Evolutionary conservation across 2,888 invertebrate genomes (phyloP).

Genomic region (Ptycholaimellus sp.): DNA sequence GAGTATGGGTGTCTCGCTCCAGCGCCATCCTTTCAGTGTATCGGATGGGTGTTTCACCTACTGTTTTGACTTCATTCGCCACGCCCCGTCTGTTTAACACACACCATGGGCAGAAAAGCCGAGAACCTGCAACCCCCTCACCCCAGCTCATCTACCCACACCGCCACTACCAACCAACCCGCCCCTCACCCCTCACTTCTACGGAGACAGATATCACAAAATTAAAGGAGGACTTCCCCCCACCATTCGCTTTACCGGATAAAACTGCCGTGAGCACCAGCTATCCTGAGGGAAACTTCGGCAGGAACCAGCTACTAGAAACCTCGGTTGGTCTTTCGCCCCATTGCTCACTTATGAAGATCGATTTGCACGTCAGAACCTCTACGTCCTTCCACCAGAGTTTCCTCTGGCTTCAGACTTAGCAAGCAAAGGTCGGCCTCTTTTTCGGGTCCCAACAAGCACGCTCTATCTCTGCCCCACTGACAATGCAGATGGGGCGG

Average conservation of each 20-base stretch:
- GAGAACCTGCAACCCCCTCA: constrained; percentile 42
- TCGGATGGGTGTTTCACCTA: constrained; percentile 41
- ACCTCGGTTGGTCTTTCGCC: too few species aligned
- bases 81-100: constrained; percentile 45
- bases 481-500: too few species aligned
- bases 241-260: constrained; percentile 53
- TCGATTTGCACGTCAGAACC: too few species aligned
- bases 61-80: constrained; percentile 51
- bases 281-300: constrained; percentile 15
- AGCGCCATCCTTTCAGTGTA: constrained; percentile 44
- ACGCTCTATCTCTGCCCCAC: too few species aligned
- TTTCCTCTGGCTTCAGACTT: too few species aligned
- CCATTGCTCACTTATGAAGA: too few species aligned
- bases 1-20: constrained; percentile 36
- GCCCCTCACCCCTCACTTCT: constrained; percentile 40
- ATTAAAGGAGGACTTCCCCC: constrained; percentile 45
- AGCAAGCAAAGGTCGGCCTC: too few species aligned
- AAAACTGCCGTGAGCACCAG: constrained; percentile 30
- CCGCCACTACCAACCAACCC: constrained; percentile 44
- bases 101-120: constrained; percentile 41
- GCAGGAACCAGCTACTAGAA: too few species aligned
- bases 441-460: too few species aligned
- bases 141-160: constrained; percentile 50
- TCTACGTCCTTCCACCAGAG: too few species aligned
- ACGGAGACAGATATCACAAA: constrained; percentile 53